Conservation (phyloP, 2,113 vertebrate species). For the Gadus chalcogrammus region DNA sequence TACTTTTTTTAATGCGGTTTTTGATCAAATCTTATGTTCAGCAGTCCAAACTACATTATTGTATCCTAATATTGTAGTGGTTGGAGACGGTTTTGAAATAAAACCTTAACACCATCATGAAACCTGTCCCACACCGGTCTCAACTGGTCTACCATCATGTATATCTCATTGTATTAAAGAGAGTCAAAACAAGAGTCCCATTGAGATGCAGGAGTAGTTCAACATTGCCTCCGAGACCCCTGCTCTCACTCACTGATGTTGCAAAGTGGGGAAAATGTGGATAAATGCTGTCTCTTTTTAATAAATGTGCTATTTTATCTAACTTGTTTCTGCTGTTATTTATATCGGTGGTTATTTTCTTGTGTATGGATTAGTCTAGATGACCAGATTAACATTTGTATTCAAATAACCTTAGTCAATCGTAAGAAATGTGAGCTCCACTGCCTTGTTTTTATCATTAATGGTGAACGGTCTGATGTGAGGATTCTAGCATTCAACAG, state of each 20-base stretch:
- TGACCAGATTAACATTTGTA: no score
- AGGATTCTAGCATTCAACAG: background rate
- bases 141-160: background rate
- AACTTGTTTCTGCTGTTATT: slow-evolving; percentile 32
- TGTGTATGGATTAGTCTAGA: no score
- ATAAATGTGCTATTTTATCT: slow-evolving; percentile 81
- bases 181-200: slow-evolving; percentile 2
- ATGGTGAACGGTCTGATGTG: no score
- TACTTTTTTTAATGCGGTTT: background rate
- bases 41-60: no score
- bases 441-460: no score
- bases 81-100: slow-evolving; percentile 4
- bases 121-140: slow-evolving; percentile 11
- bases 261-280: slow-evolving; percentile 55
- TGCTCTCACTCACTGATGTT: slow-evolving; percentile 47
- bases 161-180: slow-evolving; percentile 6
- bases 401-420: no score
- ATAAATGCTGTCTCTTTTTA: slow-evolving; percentile 74
- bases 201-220: slow-evolving; percentile 34
- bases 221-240: slow-evolving; percentile 28
- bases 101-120: slow-evolving; percentile 15
- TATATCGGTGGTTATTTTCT: background rate
- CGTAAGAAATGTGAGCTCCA: no score
- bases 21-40: slow-evolving; percentile 3
- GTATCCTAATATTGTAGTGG: no score